Conservation (phyloP, 2,888 invertebrate genomes). For the Hylaea fasciaria region DNA sequence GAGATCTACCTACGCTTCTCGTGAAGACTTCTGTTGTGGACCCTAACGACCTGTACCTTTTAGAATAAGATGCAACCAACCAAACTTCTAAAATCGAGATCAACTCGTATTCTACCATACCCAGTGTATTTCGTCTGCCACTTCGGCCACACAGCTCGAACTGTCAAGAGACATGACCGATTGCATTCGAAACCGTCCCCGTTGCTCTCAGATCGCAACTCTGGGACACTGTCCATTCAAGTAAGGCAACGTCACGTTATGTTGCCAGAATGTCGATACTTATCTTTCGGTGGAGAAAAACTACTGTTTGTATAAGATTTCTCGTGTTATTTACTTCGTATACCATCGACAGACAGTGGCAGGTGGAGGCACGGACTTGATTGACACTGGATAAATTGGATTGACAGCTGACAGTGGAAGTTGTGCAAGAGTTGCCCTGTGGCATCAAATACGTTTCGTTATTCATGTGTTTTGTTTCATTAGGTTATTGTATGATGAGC, state of each 20-base stretch:
- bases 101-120: slow-evolving; percentile 28
- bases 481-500: background rate
- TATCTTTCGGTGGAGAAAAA: slow-evolving; percentile 36
- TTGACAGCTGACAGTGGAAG: slow-evolving; percentile 58
- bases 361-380: slow-evolving; percentile 58
- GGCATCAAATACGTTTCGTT: background rate
- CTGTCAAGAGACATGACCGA: slow-evolving; percentile 71
- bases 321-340: slow-evolving; percentile 48
- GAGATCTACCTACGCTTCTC: too few species aligned
- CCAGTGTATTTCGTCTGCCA: slow-evolving; percentile 32
- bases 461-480: background rate
- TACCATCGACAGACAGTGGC: slow-evolving; percentile 57
- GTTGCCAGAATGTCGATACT: slow-evolving; percentile 53
- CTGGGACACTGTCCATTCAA: slow-evolving; percentile 58
- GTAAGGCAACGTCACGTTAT: slow-evolving; percentile 59
- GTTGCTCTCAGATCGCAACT: slow-evolving; percentile 41
- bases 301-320: slow-evolving; percentile 44
- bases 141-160: slow-evolving; percentile 57
- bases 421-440: slow-evolving; percentile 16
- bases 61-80: too few species aligned
- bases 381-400: slow-evolving; percentile 63
- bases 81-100: background rate
- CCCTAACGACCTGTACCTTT: too few species aligned
- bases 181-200: slow-evolving; percentile 61
- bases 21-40: too few species aligned